Evolutionary conservation across 2,888 invertebrate species (phyloP), one percentile per base, ranked within the genome.

Genomic region (Phymatocera aterrima): DNA sequence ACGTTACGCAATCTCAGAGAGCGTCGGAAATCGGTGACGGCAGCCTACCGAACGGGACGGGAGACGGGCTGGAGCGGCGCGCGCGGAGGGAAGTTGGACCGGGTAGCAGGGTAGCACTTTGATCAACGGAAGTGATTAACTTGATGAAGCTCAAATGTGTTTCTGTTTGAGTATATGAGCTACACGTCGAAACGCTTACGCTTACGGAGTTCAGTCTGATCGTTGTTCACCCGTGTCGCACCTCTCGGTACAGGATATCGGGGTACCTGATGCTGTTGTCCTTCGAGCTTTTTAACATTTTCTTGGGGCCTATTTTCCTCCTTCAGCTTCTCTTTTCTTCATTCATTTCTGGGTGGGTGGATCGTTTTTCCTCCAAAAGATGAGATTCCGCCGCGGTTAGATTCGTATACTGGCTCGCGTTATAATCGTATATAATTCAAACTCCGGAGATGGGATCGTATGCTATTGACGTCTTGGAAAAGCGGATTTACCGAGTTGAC

Each of bases 41-140:
- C 12, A 12, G 34, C 15, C 68, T 46, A 24, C 68, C 68, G 46
- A 68, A 68, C 43, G 68, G 18, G 24, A 28, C 2, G 10, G 8
- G 15, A 21, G 21, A 68, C 68, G 68, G 37, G 18, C 68, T 43
- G n/a, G 68, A n/a, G n/a, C 15, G 46, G 24, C 68, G 46, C 54
- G 3, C 6, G 51, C 51, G n/a, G 28, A 43, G 40, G 43, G 68
- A 68, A 68, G 68, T 68, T 68, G 68, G 15, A 43, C 21, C 15
- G 68, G 46, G 54, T 6, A 54, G 12, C 31, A 2, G 60, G 28
- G 68, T 15, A n/a, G 28, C 34, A 72, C 72, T 72, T 72, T 51
- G 72, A 72, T 72, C 72, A 72, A 5, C 51, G 72, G 48, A 72
- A 72, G 72, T 72, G 72, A 51, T 72, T 72, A 72, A 51, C 51